phyloP scores from a whole-genome alignment of 2,888 invertebrate species.

The Phortica okadai region DNA sequence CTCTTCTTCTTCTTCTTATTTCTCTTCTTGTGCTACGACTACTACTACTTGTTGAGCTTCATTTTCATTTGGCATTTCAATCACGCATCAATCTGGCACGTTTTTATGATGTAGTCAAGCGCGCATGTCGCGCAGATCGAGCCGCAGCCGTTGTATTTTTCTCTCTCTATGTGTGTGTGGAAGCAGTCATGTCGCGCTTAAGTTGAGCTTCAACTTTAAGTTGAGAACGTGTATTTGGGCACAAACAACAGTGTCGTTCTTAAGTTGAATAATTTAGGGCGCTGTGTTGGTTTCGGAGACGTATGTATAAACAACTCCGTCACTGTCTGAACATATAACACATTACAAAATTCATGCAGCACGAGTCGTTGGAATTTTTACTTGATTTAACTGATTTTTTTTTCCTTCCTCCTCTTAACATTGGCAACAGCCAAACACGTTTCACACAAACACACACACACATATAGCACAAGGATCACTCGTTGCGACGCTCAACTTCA shows the following conservation, averaged over 20 bases:
- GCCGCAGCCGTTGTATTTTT: neutral
- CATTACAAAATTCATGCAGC: conserved; percentile 30
- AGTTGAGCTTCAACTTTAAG: neutral
- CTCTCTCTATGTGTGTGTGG: neutral
- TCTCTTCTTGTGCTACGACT: too few species aligned
- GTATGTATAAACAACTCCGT: neutral
- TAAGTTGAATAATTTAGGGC: neutral
- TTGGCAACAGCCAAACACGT: neutral
- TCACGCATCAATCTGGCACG: conserved; percentile 76
- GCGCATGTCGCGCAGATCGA: conserved; percentile 3
- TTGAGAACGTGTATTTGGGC: conserved; percentile 23
- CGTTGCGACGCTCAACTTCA: neutral
- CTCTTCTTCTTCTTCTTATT: neutral
- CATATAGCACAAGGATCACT: neutral
- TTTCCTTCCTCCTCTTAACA: neutral
- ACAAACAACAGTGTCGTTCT: neutral
- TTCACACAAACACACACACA: conserved; percentile 2
- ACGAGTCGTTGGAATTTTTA: conserved; percentile 29
- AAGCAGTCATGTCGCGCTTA: neutral
- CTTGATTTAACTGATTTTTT: conserved; percentile 18
- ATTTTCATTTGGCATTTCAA: conserved; percentile 65
- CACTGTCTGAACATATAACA: neutral
- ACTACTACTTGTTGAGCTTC: neutral
- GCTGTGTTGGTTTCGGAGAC: neutral
- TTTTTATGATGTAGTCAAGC: conserved; percentile 70